These are phyloP conservation scores for Danio kyathit DNA, from an alignment of 2,797 vertebrate genomes.

Conservation along the genomic window DNA sequence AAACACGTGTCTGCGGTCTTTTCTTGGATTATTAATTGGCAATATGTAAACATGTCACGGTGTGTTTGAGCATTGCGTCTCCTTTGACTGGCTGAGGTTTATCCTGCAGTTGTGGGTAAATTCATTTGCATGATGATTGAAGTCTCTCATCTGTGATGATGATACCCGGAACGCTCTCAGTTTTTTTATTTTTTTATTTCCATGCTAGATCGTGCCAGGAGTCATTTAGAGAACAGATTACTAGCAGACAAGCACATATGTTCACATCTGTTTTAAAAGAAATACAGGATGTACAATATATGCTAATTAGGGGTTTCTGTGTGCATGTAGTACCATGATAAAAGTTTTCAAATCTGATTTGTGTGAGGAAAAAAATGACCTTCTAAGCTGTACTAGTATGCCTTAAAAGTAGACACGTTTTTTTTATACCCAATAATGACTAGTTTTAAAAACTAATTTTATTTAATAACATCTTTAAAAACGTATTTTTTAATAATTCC, in stretches of 20 bases:
- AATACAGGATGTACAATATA: neutral
- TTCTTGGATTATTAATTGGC: conserved; percentile 41
- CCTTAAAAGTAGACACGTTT: no score
- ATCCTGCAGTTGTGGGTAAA: conserved; percentile 38
- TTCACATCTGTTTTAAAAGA: conserved; percentile 8
- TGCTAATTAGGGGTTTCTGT: neutral
- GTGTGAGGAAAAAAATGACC: neutral
- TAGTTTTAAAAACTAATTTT: no score
- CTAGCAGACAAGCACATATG: conserved; percentile 12
- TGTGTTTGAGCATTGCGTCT: conserved; percentile 36
- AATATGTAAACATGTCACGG: conserved; percentile 48
- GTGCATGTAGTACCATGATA: neutral
- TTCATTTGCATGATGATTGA: conserved; percentile 43
- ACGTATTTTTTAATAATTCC: no score
- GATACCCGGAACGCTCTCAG: conserved; percentile 13
- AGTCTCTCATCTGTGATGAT: conserved; percentile 36
- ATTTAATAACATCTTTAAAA: no score
- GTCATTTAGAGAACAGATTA: neutral
- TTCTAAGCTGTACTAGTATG: no score
- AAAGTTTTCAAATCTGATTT: neutral
- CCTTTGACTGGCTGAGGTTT: conserved; percentile 34
- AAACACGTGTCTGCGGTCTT: conserved; percentile 33
- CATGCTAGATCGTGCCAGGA: conserved; percentile 3
- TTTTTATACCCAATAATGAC: no score
- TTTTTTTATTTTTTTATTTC: neutral